phyloP scores from a whole-genome alignment of 2,113 vertebrate genomes.

The Pelobates fuscus region DNA sequence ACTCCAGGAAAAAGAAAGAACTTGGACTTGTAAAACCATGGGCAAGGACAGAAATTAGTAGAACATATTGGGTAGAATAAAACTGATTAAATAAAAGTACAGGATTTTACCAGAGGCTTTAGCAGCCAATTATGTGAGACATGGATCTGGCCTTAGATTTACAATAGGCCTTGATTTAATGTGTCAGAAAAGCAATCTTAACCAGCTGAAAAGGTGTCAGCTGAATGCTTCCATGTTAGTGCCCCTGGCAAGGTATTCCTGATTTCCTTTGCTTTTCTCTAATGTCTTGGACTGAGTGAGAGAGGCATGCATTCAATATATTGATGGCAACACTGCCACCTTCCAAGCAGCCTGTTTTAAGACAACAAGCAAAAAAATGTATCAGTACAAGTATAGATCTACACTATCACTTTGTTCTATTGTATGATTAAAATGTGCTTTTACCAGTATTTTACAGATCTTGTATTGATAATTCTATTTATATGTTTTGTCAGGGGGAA shows the following conservation, averaged over 20 bases:
- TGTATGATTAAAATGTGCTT: too few relatives aligned
- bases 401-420: too few relatives aligned
- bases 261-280: too few relatives aligned
- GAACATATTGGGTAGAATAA: not conserved
- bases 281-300: too few relatives aligned
- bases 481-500: too few relatives aligned
- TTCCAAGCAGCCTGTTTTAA: too few relatives aligned
- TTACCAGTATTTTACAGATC: too few relatives aligned
- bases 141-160: constrained; percentile 4
- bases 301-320: too few relatives aligned
- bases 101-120: constrained; percentile 15
- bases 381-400: too few relatives aligned
- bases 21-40: not conserved
- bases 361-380: too few relatives aligned
- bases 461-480: too few relatives aligned
- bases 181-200: constrained; percentile 40
- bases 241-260: constrained; percentile 15
- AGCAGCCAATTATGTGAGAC: constrained; percentile 31
- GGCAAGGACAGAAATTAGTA: not conserved
- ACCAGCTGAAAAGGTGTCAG: constrained; percentile 33
- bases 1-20: not conserved
- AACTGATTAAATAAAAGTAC: constrained; percentile 21
- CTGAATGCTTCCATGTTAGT: constrained; percentile 21
- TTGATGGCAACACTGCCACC: too few relatives aligned
- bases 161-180: constrained; percentile 27